phyloP scores from a whole-genome alignment of 2,113 vertebrate species.

The Pseudorasbora parva region DNA sequence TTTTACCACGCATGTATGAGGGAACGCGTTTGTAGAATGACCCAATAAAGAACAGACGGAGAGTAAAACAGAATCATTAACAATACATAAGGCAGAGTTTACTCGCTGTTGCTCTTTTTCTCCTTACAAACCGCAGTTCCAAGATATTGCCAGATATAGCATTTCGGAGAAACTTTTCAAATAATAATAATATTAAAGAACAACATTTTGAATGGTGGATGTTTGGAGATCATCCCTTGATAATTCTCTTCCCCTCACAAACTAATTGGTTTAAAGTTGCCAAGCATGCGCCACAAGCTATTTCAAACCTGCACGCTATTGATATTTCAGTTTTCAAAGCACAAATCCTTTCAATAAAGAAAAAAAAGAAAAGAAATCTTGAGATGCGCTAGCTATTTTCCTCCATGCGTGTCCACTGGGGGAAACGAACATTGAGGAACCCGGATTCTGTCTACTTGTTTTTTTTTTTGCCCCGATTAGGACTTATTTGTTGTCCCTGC shows the following conservation, averaged over 20 bases:
- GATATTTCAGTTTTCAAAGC: conserved; percentile 76
- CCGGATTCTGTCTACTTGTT: neutral
- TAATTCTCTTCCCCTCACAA: conserved; percentile 65
- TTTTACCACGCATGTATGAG: neutral
- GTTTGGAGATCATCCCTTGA: conserved; percentile 71
- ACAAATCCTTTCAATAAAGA: conserved; percentile 64
- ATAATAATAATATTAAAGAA: conserved; percentile 59
- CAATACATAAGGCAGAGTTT: conserved; percentile 6
- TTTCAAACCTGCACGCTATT: conserved; percentile 73
- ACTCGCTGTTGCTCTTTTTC: neutral
- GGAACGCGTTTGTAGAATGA: neutral
- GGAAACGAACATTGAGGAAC: conserved; percentile 59
- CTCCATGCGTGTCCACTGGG: conserved; percentile 63
- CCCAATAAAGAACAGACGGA: neutral
- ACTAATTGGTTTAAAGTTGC: conserved; percentile 79
- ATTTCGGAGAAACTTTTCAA: conserved; percentile 66
- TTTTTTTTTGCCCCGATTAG: conserved; percentile 15
- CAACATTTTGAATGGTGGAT: conserved; percentile 61
- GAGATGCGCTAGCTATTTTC: conserved; percentile 59
- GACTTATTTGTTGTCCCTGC: conserved; percentile 30
- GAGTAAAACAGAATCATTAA: conserved; percentile 24
- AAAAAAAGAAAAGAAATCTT: conserved; percentile 40
- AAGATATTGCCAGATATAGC: conserved; percentile 46
- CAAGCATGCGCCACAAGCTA: conserved; percentile 73
- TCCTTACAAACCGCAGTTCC: conserved; percentile 50